Evolutionary conservation across 2,888 invertebrate species (phyloP), one percentile per base, ranked within the genome.

Genomic region (Clostera curtula): DNA sequence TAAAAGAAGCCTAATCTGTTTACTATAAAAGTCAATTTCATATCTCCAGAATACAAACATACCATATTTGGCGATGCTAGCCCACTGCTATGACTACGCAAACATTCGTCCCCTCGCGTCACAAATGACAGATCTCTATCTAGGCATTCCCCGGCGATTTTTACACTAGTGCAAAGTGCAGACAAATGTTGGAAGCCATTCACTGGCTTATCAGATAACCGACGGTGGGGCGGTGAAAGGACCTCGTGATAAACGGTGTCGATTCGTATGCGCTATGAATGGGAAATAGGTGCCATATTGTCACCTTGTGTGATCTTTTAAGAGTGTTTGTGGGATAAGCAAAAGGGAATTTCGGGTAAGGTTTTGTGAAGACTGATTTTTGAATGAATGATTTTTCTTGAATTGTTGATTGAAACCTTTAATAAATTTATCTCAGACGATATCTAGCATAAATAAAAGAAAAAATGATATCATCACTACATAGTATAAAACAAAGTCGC

Each of bases 91-190:
- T 35, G 23, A 36, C 29, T 43, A 43, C 30, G 44, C 36, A 56
- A 58, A 63, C 63, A 49, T 48, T 41, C 36, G 32, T 31, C 49
- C 67, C 63, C 56, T 54, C 46, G 49, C 43, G 47, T 43, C 57
- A 54, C 70, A 74, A 77, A 79, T 72, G 64, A 63, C 59, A 77
- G 82, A 83, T 82, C 67, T 47, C 69, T 73, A 83, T 83, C 82
- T 75, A 66, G 66, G 44, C 72, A 74, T 72, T 74, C 70, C 61
- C 72, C 73, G 73, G 70, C 80, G 73, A 79, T 83, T 83, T 82
- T 80, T 76, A 75, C 82, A 79, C 82, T 75, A 79, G 63, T 68
- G 63, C 57, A 58, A 68, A 73, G 71, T 69, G 54, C 70, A 70
- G 72, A 80, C 82, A 80, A 83, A 83, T 80, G 76, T 75, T 45